Conservation (phyloP, 2,113 vertebrate species). For the Chaetops frenatus region DNA sequence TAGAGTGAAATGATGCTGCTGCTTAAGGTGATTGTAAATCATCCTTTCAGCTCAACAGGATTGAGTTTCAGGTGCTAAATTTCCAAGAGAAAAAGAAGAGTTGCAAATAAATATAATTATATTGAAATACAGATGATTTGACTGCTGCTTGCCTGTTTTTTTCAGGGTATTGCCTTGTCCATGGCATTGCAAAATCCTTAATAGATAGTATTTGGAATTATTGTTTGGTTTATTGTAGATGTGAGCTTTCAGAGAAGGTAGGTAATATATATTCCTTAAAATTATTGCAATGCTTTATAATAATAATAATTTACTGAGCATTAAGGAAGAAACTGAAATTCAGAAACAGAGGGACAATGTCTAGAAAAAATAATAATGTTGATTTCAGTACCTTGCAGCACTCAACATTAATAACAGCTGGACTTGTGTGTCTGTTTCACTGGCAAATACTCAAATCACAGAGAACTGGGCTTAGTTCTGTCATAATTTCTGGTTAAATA, state of each 20-base stretch:
- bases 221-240: background rate
- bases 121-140: background rate
- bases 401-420: background rate
- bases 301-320: background rate
- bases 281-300: background rate
- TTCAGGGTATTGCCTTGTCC: background rate
- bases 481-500: constrained; percentile 20
- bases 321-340: background rate
- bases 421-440: background rate
- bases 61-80: background rate
- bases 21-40: background rate
- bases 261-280: background rate
- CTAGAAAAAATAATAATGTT: background rate
- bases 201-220: background rate
- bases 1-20: background rate
- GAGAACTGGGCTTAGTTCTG: background rate
- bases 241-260: background rate
- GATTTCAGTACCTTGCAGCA: background rate
- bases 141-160: background rate
- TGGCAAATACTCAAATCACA: background rate
- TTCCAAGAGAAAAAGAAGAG: background rate
- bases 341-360: background rate
- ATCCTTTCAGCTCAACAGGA: background rate
- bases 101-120: background rate
- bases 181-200: background rate